A percentile compares a stretch with the other conserved stretches of the same genome.
These are phyloP conservation scores for Lophura nycthemera DNA, from an alignment of 2,113 vertebrate species.

Conservation along the genomic window DNA sequence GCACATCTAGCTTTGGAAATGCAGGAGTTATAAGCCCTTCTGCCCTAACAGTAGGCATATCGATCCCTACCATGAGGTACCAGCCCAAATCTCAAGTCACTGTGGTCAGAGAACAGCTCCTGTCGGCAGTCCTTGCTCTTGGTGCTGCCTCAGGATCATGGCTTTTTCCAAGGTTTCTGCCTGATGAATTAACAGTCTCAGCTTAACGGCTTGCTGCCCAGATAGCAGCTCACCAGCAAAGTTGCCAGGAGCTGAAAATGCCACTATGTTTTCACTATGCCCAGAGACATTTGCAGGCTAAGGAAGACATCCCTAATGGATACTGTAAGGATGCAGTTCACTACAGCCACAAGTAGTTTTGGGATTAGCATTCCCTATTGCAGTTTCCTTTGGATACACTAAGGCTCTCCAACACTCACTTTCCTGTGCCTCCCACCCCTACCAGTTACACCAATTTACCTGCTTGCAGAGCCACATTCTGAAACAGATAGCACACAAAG, in stretches of 20 bases:
- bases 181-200: accelerated
- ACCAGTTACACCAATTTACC: neutral
- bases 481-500: neutral
- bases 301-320: neutral
- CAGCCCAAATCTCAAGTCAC: neutral
- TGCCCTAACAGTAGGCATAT: neutral
- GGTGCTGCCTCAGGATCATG: accelerated
- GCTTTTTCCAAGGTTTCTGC: neutral
- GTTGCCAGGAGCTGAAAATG: neutral
- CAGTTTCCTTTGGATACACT: neutral
- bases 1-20: neutral
- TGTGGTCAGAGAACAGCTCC: neutral
- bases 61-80: accelerated
- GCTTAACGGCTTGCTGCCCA: neutral
- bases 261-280: accelerated
- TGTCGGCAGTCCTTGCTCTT: accelerated
- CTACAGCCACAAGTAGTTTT: neutral
- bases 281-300: neutral
- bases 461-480: neutral
- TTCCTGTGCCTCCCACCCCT: neutral
- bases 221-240: neutral
- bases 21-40: accelerated
- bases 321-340: neutral
- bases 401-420: too few species aligned
- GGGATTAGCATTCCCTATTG: neutral